phyloP scores from a whole-genome alignment of 2,888 invertebrate genomes.

The Eutolmus rufibarbis region DNA sequence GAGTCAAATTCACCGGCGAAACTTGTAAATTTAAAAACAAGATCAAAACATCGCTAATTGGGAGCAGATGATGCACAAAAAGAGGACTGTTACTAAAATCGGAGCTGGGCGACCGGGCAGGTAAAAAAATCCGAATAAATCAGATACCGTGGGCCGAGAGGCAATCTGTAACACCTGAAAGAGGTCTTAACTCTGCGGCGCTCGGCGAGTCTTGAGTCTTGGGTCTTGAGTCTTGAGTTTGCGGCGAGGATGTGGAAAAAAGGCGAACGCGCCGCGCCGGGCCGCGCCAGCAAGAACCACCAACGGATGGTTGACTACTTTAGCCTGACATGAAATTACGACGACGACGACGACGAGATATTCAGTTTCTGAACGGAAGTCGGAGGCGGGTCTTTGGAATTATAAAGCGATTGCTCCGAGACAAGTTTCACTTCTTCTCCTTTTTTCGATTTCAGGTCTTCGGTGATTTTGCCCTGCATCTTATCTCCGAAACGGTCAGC shows the following conservation, averaged over 20 bases:
- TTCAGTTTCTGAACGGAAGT: constrained; percentile 50
- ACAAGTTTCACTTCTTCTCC: constrained; percentile 34
- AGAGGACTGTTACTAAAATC: background rate
- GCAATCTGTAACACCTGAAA: constrained; percentile 41
- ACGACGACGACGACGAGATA: constrained; percentile 43
- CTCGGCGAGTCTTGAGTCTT: constrained; percentile 7
- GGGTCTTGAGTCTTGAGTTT: background rate
- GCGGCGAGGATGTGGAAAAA: background rate
- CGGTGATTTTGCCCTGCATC: constrained; percentile 29
- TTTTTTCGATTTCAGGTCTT: constrained; percentile 34
- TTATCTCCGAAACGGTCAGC: background rate
- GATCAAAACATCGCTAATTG: constrained; percentile 35
- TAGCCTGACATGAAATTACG: constrained; percentile 43
- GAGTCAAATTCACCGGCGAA: constrained; percentile 1
- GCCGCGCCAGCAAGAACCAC: constrained; percentile 6
- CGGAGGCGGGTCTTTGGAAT: constrained; percentile 49
- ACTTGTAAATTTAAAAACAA: constrained; percentile 28
- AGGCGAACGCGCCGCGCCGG: background rate
- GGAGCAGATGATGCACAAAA: constrained; percentile 21
- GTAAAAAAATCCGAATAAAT: constrained; percentile 24
- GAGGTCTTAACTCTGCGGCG: constrained; percentile 8
- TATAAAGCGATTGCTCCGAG: constrained; percentile 47
- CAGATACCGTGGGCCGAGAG: constrained; percentile 27
- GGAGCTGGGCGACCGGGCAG: background rate
- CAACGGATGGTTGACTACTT: constrained; percentile 35